phyloP scores from a whole-genome alignment of 2,888 invertebrate species.

The Oscheius myriophilus region DNA sequence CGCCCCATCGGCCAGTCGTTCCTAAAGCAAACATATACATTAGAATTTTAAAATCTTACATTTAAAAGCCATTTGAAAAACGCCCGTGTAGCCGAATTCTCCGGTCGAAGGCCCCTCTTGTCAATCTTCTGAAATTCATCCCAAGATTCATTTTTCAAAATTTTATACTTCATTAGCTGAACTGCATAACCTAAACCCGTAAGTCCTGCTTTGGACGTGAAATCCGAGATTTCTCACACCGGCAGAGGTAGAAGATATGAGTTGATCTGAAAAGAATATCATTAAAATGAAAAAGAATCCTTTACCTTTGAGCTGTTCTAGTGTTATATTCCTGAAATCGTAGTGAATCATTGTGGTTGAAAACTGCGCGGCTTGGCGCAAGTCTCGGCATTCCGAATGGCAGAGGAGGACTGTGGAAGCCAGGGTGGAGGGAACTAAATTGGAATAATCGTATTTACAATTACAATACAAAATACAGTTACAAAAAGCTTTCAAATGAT shows the following conservation, averaged over 20 bases:
- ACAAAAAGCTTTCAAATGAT: too few species aligned
- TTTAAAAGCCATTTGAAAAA: slow-evolving; percentile 39
- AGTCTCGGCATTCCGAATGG: slow-evolving; percentile 47
- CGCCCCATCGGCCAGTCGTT: slow-evolving; percentile 46
- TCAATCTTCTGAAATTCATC: slow-evolving; percentile 20
- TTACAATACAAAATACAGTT: too few species aligned
- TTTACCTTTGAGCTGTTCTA: slow-evolving; percentile 36
- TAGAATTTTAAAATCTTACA: neutral
- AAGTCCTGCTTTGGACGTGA: slow-evolving; percentile 47
- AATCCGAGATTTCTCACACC: slow-evolving; percentile 49
- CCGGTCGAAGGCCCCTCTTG: slow-evolving; percentile 30
- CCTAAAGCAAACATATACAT: slow-evolving; percentile 22
- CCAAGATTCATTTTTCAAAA: neutral
- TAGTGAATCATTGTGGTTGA: slow-evolving; percentile 34
- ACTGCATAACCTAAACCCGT: slow-evolving; percentile 36
- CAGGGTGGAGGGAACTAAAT: neutral
- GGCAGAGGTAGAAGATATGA: slow-evolving; percentile 4
- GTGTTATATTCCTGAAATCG: slow-evolving; percentile 27
- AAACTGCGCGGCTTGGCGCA: slow-evolving; percentile 36
- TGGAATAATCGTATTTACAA: too few species aligned
- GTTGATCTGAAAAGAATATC: slow-evolving; percentile 10
- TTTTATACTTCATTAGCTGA: slow-evolving; percentile 29
- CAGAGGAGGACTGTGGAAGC: slow-evolving; percentile 44
- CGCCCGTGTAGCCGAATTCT: slow-evolving; percentile 32
- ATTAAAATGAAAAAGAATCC: neutral